Base-by-base conservation (phyloP, 2,797 vertebrate genomes). In the Sciurus carolinensis region DNA sequence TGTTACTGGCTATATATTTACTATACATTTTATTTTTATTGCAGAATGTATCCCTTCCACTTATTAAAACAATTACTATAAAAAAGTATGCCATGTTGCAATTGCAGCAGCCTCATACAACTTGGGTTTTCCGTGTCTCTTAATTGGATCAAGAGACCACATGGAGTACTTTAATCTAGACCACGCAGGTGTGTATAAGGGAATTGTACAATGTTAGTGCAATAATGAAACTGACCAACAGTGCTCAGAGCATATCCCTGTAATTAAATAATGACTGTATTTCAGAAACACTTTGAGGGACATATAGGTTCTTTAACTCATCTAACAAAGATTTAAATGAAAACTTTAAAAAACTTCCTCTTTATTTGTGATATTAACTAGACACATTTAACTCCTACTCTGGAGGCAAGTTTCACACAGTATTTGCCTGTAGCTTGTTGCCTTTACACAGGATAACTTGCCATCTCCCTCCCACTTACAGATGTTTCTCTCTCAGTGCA, bases 391-490 rank as follows among this genome's bases (percentile, higher is more conserved):
- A 26, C 54, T 77, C 10, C 10, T 50, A 13, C 42, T 24, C 13
- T 12, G 14, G 44, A 14, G 5, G 42, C 33, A 75, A 59, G 50
- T 39, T 73, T 50, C 66, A 71, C 10, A n/a, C 22, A 59, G 26
- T 30, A 15, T 24, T 90, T 96, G 33, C 36, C 36, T 28, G 0
- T 6, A 67, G 20, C 14, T 73, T 57, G 22, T 8, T 5, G 22
- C 12, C 1, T 2, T 54, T 87, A 24, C 11, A 67, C 17, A 20
- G 39, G 33, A 39, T 39, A 9, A 44, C 8, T 28, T 44, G 20
- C 3, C 12, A 18, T 7, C 52, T 69, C 15, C 3, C 3, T 5
- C 9, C 1, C 36, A 36, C 7, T 8, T 52, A 9, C 13, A 28
- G 10, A 20, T 76, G 7, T 39, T 62, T 4, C 50, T 17, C 89